Conservation (phyloP, 2,113 vertebrate genomes). For the Triplophysa siluroides region DNA sequence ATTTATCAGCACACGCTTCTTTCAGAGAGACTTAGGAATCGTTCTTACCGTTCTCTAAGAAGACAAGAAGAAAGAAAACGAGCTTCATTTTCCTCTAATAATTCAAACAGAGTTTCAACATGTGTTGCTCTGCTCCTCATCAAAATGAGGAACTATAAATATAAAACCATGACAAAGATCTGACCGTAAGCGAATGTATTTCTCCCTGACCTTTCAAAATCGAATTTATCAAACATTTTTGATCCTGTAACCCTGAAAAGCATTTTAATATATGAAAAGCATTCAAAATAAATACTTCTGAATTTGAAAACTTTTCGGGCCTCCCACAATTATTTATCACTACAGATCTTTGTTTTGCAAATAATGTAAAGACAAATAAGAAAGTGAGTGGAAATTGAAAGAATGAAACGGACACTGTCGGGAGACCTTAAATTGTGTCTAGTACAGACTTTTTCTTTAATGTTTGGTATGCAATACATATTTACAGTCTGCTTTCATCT, state of each 20-base stretch:
- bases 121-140: too few species aligned
- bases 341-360: too few species aligned
- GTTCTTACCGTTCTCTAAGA: constrained; percentile 41
- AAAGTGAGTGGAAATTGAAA: too few species aligned
- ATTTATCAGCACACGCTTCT: not conserved
- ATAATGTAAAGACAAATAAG: too few species aligned
- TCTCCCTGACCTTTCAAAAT: not conserved
- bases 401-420: too few species aligned
- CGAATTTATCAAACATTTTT: not conserved
- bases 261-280: too few species aligned
- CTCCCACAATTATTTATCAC: too few species aligned
- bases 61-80: constrained; percentile 38
- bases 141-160: constrained; percentile 31
- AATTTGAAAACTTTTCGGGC: too few species aligned
- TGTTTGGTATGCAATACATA: too few species aligned
- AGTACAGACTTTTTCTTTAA: too few species aligned
- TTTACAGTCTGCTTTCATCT: too few species aligned
- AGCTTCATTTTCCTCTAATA: constrained; percentile 31
- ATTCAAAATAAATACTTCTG: not conserved
- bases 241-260: not conserved
- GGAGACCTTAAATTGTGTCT: too few species aligned
- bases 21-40: not conserved
- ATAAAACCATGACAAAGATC: not conserved
- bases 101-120: not conserved
- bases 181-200: not conserved